Evolutionary conservation across 2,113 vertebrate genomes (phyloP).

Genomic region (Thomomys bottae): DNA sequence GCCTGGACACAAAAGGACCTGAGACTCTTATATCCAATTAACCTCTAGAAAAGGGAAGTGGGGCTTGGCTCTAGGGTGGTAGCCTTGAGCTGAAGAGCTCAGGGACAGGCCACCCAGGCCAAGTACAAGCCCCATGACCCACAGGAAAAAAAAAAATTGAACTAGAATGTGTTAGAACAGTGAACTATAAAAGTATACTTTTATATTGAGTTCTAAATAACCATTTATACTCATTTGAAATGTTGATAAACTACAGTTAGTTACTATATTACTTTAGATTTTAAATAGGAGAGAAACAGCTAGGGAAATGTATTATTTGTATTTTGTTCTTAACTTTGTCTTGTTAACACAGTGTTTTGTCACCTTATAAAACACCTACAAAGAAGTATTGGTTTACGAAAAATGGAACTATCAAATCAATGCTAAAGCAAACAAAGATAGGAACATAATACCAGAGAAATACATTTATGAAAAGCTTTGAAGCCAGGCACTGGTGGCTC

Average conservation of each 20-base stretch:
- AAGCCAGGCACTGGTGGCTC: too few species aligned
- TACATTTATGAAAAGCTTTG: neutral
- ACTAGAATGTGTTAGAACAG: neutral
- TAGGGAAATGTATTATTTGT: neutral
- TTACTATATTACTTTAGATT: slow-evolving; percentile 39
- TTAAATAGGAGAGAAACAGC: slow-evolving; percentile 13
- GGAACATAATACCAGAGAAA: neutral
- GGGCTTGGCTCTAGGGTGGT: too few species aligned
- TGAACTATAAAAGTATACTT: neutral
- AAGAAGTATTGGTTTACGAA: neutral
- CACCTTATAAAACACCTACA: slow-evolving; percentile 1
- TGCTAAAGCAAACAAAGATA: slow-evolving; percentile 25
- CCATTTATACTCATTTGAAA: neutral
- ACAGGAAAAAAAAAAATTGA: too few species aligned
- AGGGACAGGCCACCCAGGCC: too few species aligned
- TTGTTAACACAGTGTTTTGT: neutral
- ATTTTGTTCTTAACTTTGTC: neutral
- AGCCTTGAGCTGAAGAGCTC: too few species aligned
- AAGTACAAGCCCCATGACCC: too few species aligned
- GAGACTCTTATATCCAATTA: too few species aligned
- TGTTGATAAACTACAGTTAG: neutral
- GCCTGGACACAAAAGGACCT: too few species aligned
- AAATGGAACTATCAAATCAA: slow-evolving; percentile 9
- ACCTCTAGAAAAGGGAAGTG: too few species aligned
- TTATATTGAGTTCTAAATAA: slow-evolving; percentile 7